Evolutionary conservation across 2,888 invertebrate genomes (phyloP).

Genomic region (Notocelia uddmanniana): DNA sequence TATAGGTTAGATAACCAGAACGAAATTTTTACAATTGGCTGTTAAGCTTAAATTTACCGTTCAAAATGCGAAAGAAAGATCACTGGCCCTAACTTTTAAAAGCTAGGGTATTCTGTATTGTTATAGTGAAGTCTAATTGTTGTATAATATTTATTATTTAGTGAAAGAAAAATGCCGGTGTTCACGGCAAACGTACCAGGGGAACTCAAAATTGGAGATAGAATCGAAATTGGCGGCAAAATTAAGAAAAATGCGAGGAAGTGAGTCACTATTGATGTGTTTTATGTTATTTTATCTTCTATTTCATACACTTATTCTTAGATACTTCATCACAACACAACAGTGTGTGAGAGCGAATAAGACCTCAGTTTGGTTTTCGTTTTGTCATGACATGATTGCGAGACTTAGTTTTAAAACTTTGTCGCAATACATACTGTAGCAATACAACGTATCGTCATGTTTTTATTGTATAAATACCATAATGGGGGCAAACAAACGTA

Average conservation of each 20-base stretch:
- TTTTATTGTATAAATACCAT: too few relatives aligned
- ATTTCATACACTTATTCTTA: too few relatives aligned
- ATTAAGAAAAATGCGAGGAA: constrained; percentile 81
- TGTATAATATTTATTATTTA: constrained; percentile 28
- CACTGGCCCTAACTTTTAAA: constrained; percentile 62
- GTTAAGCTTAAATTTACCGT: constrained; percentile 77
- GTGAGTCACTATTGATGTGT: constrained; percentile 58
- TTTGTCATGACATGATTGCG: too few relatives aligned
- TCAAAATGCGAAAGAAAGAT: constrained; percentile 73
- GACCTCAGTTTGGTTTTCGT: too few relatives aligned
- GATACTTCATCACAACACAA: too few relatives aligned
- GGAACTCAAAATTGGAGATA: constrained; percentile 74
- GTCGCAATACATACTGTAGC: too few relatives aligned
- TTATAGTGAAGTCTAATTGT: constrained; percentile 40
- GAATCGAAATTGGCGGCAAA: constrained; percentile 81
- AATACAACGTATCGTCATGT: too few relatives aligned
- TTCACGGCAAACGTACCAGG: constrained; percentile 79
- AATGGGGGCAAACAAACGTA: too few relatives aligned
- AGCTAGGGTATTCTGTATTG: constrained; percentile 56
- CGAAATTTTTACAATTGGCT: constrained; percentile 55
- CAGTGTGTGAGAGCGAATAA: too few relatives aligned
- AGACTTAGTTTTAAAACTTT: too few relatives aligned
- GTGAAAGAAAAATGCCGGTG: constrained; percentile 71
- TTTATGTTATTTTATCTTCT: too few relatives aligned
- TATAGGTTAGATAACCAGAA: constrained; percentile 41